Conservation (phyloP, 30 jellyfish, hydroid and myxozoan species). For the Turritopsis rubra region DNA sequence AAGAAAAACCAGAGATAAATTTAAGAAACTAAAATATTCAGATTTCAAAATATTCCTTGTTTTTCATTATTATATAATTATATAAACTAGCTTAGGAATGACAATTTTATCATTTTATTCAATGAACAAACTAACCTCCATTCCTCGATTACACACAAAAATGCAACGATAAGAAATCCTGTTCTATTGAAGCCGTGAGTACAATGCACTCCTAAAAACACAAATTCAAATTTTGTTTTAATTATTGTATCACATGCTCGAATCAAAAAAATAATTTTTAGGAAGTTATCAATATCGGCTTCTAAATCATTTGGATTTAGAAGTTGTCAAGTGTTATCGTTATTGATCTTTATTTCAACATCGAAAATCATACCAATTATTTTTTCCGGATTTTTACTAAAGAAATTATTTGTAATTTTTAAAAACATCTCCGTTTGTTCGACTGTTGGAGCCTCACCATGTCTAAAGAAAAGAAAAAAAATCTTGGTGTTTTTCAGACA, state of each 20-base stretch:
- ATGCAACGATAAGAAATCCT: conserved; percentile 69
- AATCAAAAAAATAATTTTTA: too few relatives aligned
- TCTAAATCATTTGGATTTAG: too few relatives aligned
- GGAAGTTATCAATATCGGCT: too few relatives aligned
- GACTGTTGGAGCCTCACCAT: conserved; percentile 83
- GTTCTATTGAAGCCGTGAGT: conserved; percentile 97
- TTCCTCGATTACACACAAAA: conserved; percentile 59
- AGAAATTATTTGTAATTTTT: conserved; percentile 56
- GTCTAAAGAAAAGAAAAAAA: conserved; percentile 33
- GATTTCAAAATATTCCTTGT: background rate
- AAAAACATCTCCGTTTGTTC: conserved; percentile 69
- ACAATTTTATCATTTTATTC: background rate
- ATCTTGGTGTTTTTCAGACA: too few relatives aligned
- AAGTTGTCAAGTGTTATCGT: too few relatives aligned
- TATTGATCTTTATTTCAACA: too few relatives aligned
- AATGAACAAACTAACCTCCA: conserved; percentile 52
- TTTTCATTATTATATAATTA: too few relatives aligned
- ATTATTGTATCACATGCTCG: background rate
- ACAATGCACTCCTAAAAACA: conserved; percentile 76
- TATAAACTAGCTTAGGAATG: too few relatives aligned
- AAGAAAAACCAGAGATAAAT: background rate
- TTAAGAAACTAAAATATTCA: background rate
- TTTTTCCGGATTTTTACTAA: conserved; percentile 69
- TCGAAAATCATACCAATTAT: conserved; percentile 88
- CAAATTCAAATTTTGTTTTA: background rate